phyloP scores from a whole-genome alignment of 2,797 vertebrate genomes.

The Pseudomugil gertrudae region DNA sequence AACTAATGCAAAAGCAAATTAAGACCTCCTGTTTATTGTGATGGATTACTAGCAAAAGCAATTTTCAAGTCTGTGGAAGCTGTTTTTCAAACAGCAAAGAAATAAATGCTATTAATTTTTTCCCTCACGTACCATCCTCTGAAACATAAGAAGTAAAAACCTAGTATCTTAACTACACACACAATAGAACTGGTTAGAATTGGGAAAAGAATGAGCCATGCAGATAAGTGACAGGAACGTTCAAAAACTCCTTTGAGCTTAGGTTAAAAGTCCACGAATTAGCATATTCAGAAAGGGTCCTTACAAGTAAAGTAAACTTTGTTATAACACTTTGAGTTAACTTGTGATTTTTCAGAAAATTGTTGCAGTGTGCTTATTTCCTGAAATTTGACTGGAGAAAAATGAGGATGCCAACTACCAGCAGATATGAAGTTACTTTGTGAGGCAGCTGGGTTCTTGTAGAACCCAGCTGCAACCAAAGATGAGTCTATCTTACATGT shows the following conservation, averaged over 20 bases:
- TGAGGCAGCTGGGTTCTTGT: neutral
- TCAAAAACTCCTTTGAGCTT: slow-evolving; percentile 36
- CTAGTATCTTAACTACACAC: slow-evolving; percentile 36
- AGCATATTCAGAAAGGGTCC: slow-evolving; percentile 12
- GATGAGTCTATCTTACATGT: neutral
- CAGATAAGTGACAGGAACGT: slow-evolving; percentile 36
- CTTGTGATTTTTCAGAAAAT: slow-evolving; percentile 12
- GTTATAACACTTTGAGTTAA: slow-evolving; percentile 13
- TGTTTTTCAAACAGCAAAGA: slow-evolving; percentile 53
- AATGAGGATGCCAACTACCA: slow-evolving; percentile 3
- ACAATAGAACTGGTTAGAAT: slow-evolving; percentile 9
- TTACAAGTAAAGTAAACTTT: slow-evolving; percentile 17
- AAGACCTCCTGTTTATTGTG: slow-evolving; percentile 48
- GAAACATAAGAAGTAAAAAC: slow-evolving; percentile 32
- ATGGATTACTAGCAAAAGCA: slow-evolving; percentile 50
- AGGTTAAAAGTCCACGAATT: slow-evolving; percentile 24
- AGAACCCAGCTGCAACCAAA: neutral
- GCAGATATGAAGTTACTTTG: neutral
- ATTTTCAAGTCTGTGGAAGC: slow-evolving; percentile 51
- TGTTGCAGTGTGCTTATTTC: slow-evolving; percentile 13
- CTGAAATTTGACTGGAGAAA: slow-evolving; percentile 7
- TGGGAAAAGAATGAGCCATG: slow-evolving; percentile 10
- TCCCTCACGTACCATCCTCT: slow-evolving; percentile 12
- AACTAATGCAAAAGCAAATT: slow-evolving; percentile 54
- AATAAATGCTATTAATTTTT: slow-evolving; percentile 45